Conservation (phyloP, 2,888 invertebrate species). For the Xestia ashworthii region DNA sequence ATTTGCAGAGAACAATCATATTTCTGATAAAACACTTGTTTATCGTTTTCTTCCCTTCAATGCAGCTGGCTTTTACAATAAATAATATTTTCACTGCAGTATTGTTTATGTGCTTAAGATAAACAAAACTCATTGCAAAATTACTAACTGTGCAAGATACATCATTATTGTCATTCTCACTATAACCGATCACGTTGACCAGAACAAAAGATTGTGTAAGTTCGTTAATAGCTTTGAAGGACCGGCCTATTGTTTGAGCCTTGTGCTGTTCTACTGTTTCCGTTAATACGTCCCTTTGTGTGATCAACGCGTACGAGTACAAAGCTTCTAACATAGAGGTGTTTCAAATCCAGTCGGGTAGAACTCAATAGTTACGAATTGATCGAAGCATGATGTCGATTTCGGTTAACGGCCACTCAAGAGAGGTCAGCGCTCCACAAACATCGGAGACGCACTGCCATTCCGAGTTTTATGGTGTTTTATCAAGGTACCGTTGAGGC, state of each 20-base stretch:
- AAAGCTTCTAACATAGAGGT: constrained; percentile 46
- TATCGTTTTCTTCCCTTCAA: constrained; percentile 16
- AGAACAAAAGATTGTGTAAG: constrained; percentile 75
- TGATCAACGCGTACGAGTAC: constrained; percentile 36
- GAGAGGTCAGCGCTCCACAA: constrained; percentile 82
- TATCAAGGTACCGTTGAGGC: constrained; percentile 82
- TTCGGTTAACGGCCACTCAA: constrained; percentile 79
- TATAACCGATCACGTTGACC: constrained; percentile 62
- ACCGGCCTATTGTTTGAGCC: constrained; percentile 71
- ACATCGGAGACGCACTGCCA: constrained; percentile 74
- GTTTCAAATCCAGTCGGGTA: constrained; percentile 65
- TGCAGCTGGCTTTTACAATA: constrained; percentile 1
- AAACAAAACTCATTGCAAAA: constrained; percentile 57
- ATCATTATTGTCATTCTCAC: constrained; percentile 63
- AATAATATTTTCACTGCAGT: constrained; percentile 12
- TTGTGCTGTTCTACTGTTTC: constrained; percentile 65
- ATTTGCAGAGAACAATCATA: constrained; percentile 24
- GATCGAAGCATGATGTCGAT: constrained; percentile 74
- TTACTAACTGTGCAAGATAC: constrained; percentile 67
- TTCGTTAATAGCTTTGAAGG: constrained; percentile 72
- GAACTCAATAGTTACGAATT: constrained; percentile 65
- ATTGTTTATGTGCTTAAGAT: constrained; percentile 7
- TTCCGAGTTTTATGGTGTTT: constrained; percentile 82
- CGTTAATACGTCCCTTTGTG: constrained; percentile 66
- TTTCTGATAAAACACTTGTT: constrained; percentile 23